Evolutionary conservation across 1,140 invertebrate genomes (phyloP), one percentile per base, ranked within the genome.

Genomic region (Drosophila sechellia): DNA sequence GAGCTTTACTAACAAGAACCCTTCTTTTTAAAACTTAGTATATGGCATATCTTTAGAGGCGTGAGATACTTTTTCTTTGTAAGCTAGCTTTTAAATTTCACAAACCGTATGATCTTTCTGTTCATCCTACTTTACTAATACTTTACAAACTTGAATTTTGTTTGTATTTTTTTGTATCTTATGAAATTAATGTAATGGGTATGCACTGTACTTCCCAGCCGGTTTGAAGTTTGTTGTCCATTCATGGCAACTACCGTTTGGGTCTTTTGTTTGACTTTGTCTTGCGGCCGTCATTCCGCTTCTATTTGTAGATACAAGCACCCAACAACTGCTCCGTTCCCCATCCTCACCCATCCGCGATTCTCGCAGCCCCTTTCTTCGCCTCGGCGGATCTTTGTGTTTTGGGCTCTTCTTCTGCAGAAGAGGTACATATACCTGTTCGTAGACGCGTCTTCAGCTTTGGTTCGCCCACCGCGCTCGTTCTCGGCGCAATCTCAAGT

Each of bases 251-350:
- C 83, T 87, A 87, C 83, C 83, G 83, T 87, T 87, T 79, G 76
- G 76, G 76, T 87, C 83, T 87, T 87, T 87, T 87, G 83, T 87
- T 87, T 87, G 84, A 83, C 57, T 87, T 87, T 87, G 79, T 87
- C 75, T 83, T 86, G 83, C 77, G 79, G 79, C 79, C 81, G 79
- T 81, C 83, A 81, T 79, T 60, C 59, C 55, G 78, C 66, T 81
- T 89, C 84, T 87, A 89, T 87, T 87, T 87, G 83, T 87, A 87
- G 84, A 86, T 76, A 86, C 83, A 89, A 81, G 79, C 83, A 66
- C 66, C 79, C 79, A 79, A 57, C 64, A 87, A 79, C 83, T 77
- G 37, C 20, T n/a, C 15, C 53, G n/a, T 40, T 40, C 20, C 20
- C 22, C 35, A 40, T 57, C 25, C 65, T 57, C 50, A 8, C 27